Conservation (phyloP, 2,113 vertebrate genomes). For the Entomyzon cyanotis region DNA sequence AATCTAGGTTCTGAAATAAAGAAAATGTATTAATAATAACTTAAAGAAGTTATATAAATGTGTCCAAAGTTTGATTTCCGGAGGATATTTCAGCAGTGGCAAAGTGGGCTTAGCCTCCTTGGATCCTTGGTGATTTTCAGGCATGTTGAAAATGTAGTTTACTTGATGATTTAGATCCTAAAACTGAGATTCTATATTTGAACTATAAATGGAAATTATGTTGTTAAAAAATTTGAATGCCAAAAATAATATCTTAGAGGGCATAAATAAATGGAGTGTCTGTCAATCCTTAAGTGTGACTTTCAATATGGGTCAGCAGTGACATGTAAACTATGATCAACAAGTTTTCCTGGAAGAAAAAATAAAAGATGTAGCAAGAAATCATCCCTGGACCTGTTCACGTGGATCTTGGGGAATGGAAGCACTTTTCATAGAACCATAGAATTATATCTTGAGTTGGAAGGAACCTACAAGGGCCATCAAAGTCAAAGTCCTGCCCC, state of each 20-base stretch:
- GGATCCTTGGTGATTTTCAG: not conserved
- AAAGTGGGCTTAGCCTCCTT: not conserved
- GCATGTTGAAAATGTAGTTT: not conserved
- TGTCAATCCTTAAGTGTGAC: not conserved
- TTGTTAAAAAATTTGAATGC: not conserved
- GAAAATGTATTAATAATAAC: not conserved
- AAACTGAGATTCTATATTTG: not conserved
- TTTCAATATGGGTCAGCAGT: not conserved
- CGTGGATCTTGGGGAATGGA: not conserved
- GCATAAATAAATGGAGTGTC: not conserved
- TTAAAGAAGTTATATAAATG: not conserved
- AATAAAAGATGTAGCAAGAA: not conserved
- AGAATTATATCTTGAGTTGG: not conserved
- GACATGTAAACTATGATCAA: not conserved
- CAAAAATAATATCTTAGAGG: not conserved
- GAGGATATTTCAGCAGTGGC: not conserved
- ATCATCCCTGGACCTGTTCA: not conserved
- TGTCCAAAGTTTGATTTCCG: not conserved
- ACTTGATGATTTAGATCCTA: not conserved
- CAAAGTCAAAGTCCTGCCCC: not conserved
- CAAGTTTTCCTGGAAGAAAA: not conserved
- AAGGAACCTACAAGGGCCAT: not conserved
- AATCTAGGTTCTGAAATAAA: not conserved
- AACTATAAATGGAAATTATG: not conserved
- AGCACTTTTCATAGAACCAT: not conserved